Percentiles rank a stretch among this genome's conserved stretches.
phyloP scores from a whole-genome alignment of 2,113 vertebrate genomes.

The Romanogobio albipinnatus region DNA sequence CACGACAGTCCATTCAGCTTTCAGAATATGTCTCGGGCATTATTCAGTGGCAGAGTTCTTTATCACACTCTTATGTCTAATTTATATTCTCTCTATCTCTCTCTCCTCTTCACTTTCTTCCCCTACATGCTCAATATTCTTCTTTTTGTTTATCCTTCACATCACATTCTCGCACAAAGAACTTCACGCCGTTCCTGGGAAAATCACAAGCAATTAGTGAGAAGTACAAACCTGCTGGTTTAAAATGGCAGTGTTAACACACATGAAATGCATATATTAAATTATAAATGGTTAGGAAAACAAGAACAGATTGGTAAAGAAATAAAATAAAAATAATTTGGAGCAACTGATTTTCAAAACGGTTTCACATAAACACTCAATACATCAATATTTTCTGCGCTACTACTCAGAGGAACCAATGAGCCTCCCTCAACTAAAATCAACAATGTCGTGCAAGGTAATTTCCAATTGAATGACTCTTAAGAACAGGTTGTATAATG shows the following conservation, averaged over 20 bases:
- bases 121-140: conserved; percentile 55
- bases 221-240: conserved; percentile 52
- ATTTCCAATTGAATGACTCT: neutral
- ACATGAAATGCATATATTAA: neutral
- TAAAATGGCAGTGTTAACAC: neutral
- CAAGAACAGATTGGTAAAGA: neutral
- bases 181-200: conserved; percentile 49
- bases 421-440: neutral
- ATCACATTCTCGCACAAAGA: conserved; percentile 56
- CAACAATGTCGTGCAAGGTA: neutral
- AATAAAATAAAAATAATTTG: neutral
- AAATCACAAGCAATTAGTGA: conserved; percentile 55
- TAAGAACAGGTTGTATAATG: neutral
- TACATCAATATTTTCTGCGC: neutral
- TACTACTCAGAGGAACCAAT: neutral
- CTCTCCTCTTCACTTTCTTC: conserved; percentile 46
- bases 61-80: conserved; percentile 59
- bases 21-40: conserved; percentile 29
- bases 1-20: conserved; percentile 11
- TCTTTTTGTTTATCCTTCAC: conserved; percentile 50
- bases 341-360: neutral
- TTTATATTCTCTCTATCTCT: conserved; percentile 59
- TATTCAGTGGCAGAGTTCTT: conserved; percentile 57
- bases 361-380: neutral
- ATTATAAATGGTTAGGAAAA: neutral